Conservation (phyloP, 1,140 invertebrate species). For the Drosophila sproati region DNA sequence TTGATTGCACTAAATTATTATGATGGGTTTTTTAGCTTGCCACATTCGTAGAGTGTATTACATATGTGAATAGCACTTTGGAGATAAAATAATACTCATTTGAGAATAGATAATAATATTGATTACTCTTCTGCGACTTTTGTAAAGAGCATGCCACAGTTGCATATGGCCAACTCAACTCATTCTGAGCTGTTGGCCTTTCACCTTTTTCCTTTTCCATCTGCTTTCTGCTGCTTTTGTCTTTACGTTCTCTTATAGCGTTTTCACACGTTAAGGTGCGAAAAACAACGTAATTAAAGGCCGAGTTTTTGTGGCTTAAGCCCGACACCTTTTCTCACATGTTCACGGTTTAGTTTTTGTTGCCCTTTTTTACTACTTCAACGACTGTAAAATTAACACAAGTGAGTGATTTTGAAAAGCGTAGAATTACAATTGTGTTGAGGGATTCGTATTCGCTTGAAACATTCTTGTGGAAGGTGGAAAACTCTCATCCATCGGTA, state of each 20-base stretch:
- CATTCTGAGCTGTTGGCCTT: slow-evolving; percentile 23
- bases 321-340: neutral
- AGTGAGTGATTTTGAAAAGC: too few relatives aligned
- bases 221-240: slow-evolving; percentile 25
- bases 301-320: slow-evolving; percentile 37
- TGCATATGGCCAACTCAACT: neutral
- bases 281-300: slow-evolving; percentile 78
- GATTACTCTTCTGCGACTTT: neutral
- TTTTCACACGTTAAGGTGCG: slow-evolving; percentile 76
- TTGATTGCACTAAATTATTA: neutral
- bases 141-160: slow-evolving; percentile 3
- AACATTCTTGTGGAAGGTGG: too few relatives aligned
- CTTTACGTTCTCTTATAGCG: slow-evolving; percentile 48
- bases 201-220: slow-evolving; percentile 9
- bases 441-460: too few relatives aligned
- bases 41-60: neutral
- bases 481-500: too few relatives aligned
- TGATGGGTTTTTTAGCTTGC: neutral
- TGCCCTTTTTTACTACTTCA: neutral
- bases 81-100: neutral
- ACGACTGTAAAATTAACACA: too few relatives aligned
- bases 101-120: neutral
- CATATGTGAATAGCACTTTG: too few relatives aligned
- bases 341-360: neutral
- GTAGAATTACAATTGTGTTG: too few relatives aligned